Conservation (phyloP, 2,797 vertebrate genomes). For the Peromyscus aztecus region DNA sequence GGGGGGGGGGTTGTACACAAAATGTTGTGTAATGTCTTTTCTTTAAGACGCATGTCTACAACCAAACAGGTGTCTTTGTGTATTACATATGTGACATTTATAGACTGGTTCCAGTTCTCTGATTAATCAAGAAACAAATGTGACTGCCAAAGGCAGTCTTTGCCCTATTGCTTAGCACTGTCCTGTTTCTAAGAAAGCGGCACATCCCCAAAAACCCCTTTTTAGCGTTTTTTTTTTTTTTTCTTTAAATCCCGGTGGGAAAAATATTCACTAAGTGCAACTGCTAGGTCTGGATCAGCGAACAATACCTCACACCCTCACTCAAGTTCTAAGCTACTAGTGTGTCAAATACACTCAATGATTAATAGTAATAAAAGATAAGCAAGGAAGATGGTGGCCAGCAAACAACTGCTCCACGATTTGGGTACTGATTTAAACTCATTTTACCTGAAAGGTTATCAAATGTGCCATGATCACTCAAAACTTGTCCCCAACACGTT, state of each 20-base stretch:
- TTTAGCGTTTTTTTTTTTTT: not conserved
- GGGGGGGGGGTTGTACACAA: not conserved
- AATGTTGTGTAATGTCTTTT: slow-evolving; percentile 48
- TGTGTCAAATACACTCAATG: not conserved
- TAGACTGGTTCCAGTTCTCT: slow-evolving; percentile 29
- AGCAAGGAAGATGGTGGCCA: not conserved
- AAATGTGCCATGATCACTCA: not conserved
- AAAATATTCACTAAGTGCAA: not conserved
- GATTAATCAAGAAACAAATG: slow-evolving; percentile 19
- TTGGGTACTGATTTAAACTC: not conserved
- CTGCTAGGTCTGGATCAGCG: not conserved
- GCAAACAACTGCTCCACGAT: not conserved
- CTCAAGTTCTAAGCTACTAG: not conserved
- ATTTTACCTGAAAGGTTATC: not conserved
- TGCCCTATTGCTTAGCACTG: not conserved
- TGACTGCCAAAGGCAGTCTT: slow-evolving; percentile 16
- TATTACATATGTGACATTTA: slow-evolving; percentile 46
- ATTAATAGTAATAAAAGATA: not conserved
- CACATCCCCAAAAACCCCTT: not conserved
- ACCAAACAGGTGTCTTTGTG: slow-evolving; percentile 58
- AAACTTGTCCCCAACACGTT: not conserved
- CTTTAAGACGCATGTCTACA: slow-evolving; percentile 68
- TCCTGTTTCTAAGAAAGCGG: slow-evolving; percentile 38
- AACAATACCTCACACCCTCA: not conserved
- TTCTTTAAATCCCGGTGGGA: not conserved